Conservation (phyloP, 2,113 vertebrate genomes). For the Electrona antarctica region DNA sequence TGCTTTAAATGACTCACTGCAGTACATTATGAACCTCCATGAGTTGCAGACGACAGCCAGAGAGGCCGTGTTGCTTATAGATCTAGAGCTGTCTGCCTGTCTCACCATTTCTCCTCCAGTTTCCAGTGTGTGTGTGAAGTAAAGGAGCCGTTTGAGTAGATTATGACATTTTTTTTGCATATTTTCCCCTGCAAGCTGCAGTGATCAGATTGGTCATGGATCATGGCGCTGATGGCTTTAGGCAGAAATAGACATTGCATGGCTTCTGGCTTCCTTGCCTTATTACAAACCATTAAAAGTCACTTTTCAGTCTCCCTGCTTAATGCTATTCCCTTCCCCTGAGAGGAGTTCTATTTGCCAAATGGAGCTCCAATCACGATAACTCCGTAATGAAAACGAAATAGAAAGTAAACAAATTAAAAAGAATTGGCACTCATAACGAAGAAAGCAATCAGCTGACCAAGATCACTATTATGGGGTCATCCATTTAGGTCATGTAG, state of each 20-base stretch:
- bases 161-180: neutral
- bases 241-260: slow-evolving; percentile 35
- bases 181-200: slow-evolving; percentile 27
- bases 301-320: slow-evolving; percentile 1
- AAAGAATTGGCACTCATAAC: no score
- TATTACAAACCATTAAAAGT: slow-evolving; percentile 30
- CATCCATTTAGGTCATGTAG: no score
- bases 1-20: no score
- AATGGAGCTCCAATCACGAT: neutral
- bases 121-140: neutral
- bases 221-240: slow-evolving; percentile 34
- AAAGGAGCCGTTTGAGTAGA: neutral
- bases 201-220: slow-evolving; percentile 41
- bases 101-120: neutral
- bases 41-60: no score
- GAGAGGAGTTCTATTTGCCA: slow-evolving; percentile 8
- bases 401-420: slow-evolving; percentile 13
- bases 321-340: neutral
- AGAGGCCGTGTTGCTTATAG: no score
- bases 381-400: slow-evolving; percentile 2
- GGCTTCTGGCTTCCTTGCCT: slow-evolving; percentile 18
- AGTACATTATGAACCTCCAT: no score
- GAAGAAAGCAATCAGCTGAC: no score
- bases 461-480: no score
- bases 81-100: neutral